These are phyloP conservation scores for Vanessa atalanta DNA, from an alignment of 1,140 invertebrate species.

Conservation along the genomic window DNA sequence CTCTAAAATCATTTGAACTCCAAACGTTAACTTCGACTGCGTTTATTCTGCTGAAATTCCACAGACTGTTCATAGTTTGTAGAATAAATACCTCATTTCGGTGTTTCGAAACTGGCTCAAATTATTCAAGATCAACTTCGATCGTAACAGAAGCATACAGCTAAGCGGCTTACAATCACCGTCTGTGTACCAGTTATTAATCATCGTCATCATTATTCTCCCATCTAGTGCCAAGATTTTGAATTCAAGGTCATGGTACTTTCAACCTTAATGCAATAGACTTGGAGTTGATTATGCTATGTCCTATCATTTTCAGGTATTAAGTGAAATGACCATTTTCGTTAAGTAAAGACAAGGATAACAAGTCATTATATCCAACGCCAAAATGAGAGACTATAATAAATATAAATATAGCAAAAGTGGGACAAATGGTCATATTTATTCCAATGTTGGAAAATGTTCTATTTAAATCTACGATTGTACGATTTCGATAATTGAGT, in stretches of 20 bases:
- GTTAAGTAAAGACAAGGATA: background rate
- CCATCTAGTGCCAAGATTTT: slow-evolving; percentile 5
- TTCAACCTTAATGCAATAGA: background rate
- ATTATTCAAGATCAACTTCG: slow-evolving; percentile 1
- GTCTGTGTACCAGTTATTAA: slow-evolving; percentile 10
- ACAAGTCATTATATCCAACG: background rate
- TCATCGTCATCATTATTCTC: slow-evolving; percentile 9
- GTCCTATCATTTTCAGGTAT: background rate
- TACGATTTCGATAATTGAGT: too few species aligned
- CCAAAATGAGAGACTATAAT: too few species aligned
- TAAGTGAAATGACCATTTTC: background rate
- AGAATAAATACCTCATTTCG: too few species aligned
- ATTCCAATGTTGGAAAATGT: too few species aligned
- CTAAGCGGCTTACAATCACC: slow-evolving; percentile 8
- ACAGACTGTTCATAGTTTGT: too few species aligned
- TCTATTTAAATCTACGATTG: too few species aligned
- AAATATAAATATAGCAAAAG: too few species aligned
- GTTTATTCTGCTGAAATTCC: too few species aligned
- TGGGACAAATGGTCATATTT: too few species aligned
- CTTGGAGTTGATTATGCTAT: background rate
- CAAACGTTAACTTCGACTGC: too few species aligned
- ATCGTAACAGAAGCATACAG: slow-evolving; percentile 7
- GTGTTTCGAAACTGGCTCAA: background rate
- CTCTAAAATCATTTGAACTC: too few species aligned
- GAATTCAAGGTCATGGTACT: background rate